phyloP scores from a whole-genome alignment of 2,888 invertebrate species.

The Odiellus spinosus region DNA sequence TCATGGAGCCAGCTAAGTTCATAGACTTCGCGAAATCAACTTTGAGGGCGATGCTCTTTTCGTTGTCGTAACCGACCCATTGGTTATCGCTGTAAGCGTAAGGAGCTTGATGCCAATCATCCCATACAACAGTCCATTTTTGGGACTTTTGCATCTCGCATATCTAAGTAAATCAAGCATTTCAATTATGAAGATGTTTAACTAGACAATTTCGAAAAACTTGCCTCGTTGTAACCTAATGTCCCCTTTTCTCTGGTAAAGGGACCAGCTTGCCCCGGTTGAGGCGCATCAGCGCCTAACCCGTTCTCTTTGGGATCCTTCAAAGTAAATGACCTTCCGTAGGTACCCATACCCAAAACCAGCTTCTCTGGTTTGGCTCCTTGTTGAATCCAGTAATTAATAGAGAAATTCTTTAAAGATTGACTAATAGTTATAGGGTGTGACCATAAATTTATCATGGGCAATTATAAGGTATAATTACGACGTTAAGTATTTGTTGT shows the following conservation, averaged over 20 bases:
- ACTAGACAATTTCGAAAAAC: background rate
- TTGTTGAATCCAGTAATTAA: slow-evolving; percentile 52
- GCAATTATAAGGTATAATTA: too few relatives aligned
- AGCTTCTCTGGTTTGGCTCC: slow-evolving; percentile 55
- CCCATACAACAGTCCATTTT: slow-evolving; percentile 39
- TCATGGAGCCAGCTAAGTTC: background rate
- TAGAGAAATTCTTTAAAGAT: slow-evolving; percentile 58
- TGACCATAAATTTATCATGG: too few relatives aligned
- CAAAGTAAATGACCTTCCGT: slow-evolving; percentile 51
- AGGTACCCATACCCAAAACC: slow-evolving; percentile 50
- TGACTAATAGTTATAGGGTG: too few relatives aligned
- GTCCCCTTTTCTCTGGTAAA: slow-evolving; percentile 46
- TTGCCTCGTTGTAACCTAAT: slow-evolving; percentile 61
- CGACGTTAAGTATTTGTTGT: slow-evolving; percentile 42
- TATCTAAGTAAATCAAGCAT: slow-evolving; percentile 39
- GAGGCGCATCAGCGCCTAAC: slow-evolving; percentile 41
- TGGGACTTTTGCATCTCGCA: slow-evolving; percentile 41
- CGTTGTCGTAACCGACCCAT: slow-evolving; percentile 60
- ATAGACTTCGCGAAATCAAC: slow-evolving; percentile 29
- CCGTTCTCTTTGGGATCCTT: slow-evolving; percentile 30
- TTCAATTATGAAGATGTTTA: too few relatives aligned
- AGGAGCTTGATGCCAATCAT: slow-evolving; percentile 42
- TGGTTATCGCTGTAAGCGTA: slow-evolving; percentile 44
- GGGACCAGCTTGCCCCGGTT: slow-evolving; percentile 43
- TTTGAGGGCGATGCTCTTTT: slow-evolving; percentile 55